These are phyloP conservation scores for Pantherophis guttatus DNA, from an alignment of 2,113 vertebrate genomes.

Conservation along the genomic window DNA sequence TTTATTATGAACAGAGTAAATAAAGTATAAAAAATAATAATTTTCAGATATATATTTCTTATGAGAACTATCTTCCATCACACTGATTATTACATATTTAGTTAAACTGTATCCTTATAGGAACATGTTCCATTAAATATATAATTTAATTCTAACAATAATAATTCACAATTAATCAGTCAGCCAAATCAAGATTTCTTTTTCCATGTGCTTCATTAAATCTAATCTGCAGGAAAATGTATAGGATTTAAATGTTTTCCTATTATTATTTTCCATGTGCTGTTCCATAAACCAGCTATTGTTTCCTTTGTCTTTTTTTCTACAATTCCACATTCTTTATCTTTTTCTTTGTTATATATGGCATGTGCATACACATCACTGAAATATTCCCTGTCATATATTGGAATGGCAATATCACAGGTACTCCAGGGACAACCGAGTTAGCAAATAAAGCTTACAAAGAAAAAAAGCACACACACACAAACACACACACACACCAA, in stretches of 20 bases:
- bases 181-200: slow-evolving; percentile 28
- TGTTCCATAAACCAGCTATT: slow-evolving; percentile 65
- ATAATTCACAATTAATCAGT: slow-evolving; percentile 31
- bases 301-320: slow-evolving; percentile 60
- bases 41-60: background rate
- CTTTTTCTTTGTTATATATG: slow-evolving; percentile 59
- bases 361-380: slow-evolving; percentile 53
- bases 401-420: slow-evolving; percentile 67
- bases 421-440: slow-evolving; percentile 58
- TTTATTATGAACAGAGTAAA: slow-evolving; percentile 10
- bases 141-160: background rate
- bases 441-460: slow-evolving; percentile 51
- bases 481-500: background rate
- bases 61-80: slow-evolving; percentile 11
- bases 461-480: background rate
- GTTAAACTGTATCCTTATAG: background rate
- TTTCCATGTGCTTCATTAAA: slow-evolving; percentile 30
- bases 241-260: background rate
- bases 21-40: background rate
- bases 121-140: background rate
- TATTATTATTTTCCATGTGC: slow-evolving; percentile 60
- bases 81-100: background rate
- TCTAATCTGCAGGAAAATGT: background rate
- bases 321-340: slow-evolving; percentile 48
- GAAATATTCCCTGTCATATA: slow-evolving; percentile 69